Base-by-base conservation (phyloP, 2,797 vertebrate genomes). In the Schizopygopsis pylzovi region DNA sequence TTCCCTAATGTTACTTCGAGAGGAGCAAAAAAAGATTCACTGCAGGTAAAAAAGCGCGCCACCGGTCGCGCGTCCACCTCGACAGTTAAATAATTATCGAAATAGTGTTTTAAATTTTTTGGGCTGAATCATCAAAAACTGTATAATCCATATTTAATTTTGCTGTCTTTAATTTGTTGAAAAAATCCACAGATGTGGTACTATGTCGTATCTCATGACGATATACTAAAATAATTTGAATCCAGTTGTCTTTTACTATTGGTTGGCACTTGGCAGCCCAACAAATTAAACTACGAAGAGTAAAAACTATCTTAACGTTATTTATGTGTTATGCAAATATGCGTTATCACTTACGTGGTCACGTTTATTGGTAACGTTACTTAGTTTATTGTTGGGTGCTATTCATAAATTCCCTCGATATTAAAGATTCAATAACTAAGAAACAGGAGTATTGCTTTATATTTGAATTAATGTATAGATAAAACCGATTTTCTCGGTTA, bases 31-130 rank as follows among this genome's bases (percentile, higher is more conserved):
- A 13, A 47, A 54, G 12, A 33, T 79, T 59, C 9, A 15, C 52
- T 12, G 59, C 76, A 85, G 84, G 84, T 85, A 80, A 71, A 70
- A 25, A 70, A 25, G 73, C 83, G 75, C 83, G 83, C 75, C 83
- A 78, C 73, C 28, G 10, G 20, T 54, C 13, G 54, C 45, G 82
- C 82, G 15, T 13, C 22, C 39, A 25, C n/a, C 13, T 15, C 49
- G 76, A 72, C 76, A 61, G 13, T 33, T 11, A 1, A 1, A 47
- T 18, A 4, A 3, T 70, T 52, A 22, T n/a, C 5, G 25, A n/a
- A 75, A 20, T 18, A 0, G 12, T 59, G 1, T 41, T 4, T 1
- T 6, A 33, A 33, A 47, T 43, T 20, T n/a, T 8, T 13, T 4
- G 4, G 18, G 6, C 4, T 0, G 0, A 18, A 45, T 3, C 0